Evolutionary conservation across 2,797 vertebrate genomes (phyloP).

Genomic region (Muraenolepis orangiensis): DNA sequence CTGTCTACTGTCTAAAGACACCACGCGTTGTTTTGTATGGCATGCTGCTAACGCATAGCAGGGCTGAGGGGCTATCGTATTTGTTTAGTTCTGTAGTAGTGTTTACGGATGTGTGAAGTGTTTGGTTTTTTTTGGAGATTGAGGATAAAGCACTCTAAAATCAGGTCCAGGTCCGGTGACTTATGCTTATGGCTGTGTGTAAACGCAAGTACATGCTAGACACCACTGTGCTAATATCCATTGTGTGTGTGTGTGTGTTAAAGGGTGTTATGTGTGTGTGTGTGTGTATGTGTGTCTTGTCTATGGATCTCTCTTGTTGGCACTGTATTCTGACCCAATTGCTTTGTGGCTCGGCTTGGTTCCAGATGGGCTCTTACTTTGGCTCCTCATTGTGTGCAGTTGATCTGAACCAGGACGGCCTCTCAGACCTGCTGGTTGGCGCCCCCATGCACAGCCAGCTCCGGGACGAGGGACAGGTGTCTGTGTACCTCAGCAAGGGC

Average conservation of each 20-base stretch:
- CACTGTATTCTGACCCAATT: slow-evolving; percentile 78
- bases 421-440: slow-evolving; percentile 97
- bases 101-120: slow-evolving; percentile 47
- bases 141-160: no score
- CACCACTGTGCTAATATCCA: neutral
- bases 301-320: slow-evolving; percentile 3
- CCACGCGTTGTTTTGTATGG: no score
- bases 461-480: slow-evolving; percentile 96
- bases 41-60: no score
- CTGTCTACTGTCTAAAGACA: no score
- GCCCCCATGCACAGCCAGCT: slow-evolving; percentile 96
- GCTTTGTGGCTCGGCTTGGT: slow-evolving; percentile 88
- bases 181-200: no score
- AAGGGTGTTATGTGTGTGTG: slow-evolving; percentile 21
- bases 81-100: slow-evolving; percentile 41
- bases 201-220: neutral
- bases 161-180: no score
- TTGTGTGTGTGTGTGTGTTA: neutral
- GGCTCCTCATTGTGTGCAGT: slow-evolving; percentile 99
- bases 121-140: slow-evolving; percentile 38
- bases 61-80: neutral
- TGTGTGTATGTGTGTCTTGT: slow-evolving; percentile 26
- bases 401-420: slow-evolving; percentile 94
- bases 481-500: slow-evolving; percentile 93
- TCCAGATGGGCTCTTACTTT: slow-evolving; percentile 99